phyloP scores from a whole-genome alignment of 2,888 invertebrate genomes.

The Plagiodera versicolora region DNA sequence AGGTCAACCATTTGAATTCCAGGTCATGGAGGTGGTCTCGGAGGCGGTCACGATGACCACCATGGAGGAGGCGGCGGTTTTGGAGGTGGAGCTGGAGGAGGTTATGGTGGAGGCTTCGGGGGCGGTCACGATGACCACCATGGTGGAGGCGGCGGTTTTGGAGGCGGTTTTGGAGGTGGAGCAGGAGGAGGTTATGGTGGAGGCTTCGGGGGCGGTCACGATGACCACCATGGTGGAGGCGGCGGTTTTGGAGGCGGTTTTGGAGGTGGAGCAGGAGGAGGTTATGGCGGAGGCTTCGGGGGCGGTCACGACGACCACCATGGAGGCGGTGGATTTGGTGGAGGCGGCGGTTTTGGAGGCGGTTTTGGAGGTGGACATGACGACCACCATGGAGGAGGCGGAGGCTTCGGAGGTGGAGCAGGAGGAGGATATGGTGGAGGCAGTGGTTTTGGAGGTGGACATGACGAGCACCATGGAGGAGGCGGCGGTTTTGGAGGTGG shows the following conservation, averaged over 20 bases:
- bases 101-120: conserved; percentile 12
- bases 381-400: conserved; percentile 5
- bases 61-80: conserved; percentile 19
- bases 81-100: conserved; percentile 13
- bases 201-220: neutral
- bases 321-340: neutral
- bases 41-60: conserved; percentile 20
- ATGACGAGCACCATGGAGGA: conserved; percentile 11
- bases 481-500: conserved; percentile 1
- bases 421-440: conserved; percentile 13
- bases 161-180: neutral
- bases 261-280: conserved; percentile 7
- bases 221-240: conserved; percentile 5
- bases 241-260: conserved; percentile 9
- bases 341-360: conserved; percentile 7
- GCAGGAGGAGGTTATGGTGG: conserved; percentile 7
- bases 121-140: conserved; percentile 6
- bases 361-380: neutral
- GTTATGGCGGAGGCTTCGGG: conserved; percentile 1
- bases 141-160: conserved; percentile 7
- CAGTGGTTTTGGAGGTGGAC: conserved; percentile 3
- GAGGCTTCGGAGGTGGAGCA: conserved; percentile 6
- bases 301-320: conserved; percentile 9
- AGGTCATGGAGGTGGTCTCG: too few species aligned
- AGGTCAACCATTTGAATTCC: too few species aligned